Evolutionary conservation across 2,888 invertebrate species (phyloP), one percentile per base, ranked within the genome.

Genomic region (Heliconius charithonia): DNA sequence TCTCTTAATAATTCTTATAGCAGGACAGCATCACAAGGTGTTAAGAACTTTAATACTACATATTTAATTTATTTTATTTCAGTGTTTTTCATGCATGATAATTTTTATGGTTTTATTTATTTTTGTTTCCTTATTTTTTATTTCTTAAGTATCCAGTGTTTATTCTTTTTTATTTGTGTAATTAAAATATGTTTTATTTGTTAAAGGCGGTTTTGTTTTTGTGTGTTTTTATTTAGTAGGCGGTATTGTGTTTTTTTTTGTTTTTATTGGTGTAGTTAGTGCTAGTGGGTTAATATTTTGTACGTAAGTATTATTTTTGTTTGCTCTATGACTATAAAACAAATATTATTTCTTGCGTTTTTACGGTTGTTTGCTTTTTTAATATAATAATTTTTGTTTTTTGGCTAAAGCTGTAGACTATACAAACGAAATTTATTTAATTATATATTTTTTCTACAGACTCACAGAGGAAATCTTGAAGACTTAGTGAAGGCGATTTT

Each of bases 401-500:
- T 51, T 66, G 25, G 56, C 78, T 79, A 80, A 37, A 32, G 51
- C 74, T 67, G 41, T 27, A 59, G 19, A 51, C 7, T 59, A 59
- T 56, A 72, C 79, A n/a, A 80, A 62, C 66, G 45, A 37, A 79
- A 79, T 73, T 77, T 75, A 37, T 27, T 79, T 72, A 73, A 63
- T 74, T 70, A 74, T 51, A 37, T 65, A 81, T 83, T 84, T 80
- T 83, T 78, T 80, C 90, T 89, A 77, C 89, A 96, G 96, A 92
- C 96, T 37, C 96, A 96, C 82, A 95, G 96, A 76, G 96, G 96
- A 2, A 92, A 95, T 80, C 87, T 96, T 73, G 92, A 94, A 83
- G 94, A 95, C 77, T 91, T 92, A 81, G 91, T 92, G 62, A 95
- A 91, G 85, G 89, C 89, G 66, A 93, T 93, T 80, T 87, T 93